Conservation (phyloP, 2,113 vertebrate species). For the Phaetusa simplex region DNA sequence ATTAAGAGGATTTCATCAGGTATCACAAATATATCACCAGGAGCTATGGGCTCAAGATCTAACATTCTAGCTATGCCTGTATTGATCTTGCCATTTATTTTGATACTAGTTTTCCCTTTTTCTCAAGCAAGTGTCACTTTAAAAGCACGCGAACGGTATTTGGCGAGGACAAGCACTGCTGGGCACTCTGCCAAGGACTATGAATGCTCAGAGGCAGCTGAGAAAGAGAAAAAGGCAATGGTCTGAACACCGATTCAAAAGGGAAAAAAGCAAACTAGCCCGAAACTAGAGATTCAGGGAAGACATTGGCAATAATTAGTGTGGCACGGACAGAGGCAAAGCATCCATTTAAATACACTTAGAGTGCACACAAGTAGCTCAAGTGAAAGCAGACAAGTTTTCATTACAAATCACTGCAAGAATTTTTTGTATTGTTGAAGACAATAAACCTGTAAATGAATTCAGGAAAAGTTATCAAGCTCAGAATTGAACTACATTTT, state of each 20-base stretch:
- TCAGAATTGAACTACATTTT: background rate
- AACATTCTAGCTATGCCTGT: background rate
- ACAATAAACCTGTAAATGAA: background rate
- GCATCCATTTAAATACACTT: background rate
- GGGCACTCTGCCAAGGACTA: background rate
- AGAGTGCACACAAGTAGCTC: background rate
- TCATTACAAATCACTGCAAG: background rate
- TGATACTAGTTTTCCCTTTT: background rate
- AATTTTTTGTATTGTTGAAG: background rate
- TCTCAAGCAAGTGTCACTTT: background rate
- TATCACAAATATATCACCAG: background rate
- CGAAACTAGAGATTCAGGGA: background rate
- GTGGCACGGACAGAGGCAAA: background rate
- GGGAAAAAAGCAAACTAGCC: background rate
- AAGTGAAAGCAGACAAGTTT: background rate
- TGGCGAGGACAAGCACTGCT: background rate
- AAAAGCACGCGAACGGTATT: background rate
- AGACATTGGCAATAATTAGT: background rate
- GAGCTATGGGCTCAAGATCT: background rate
- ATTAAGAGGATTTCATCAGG: background rate
- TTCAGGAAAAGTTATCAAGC: background rate
- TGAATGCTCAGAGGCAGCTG: background rate
- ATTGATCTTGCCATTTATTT: background rate
- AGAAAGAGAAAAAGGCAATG: background rate
- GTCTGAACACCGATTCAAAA: background rate